Evolutionary conservation across 2,797 vertebrate genomes (phyloP), one percentile per base, ranked within the genome.

Genomic region (Enteromius unitaeniatus): DNA sequence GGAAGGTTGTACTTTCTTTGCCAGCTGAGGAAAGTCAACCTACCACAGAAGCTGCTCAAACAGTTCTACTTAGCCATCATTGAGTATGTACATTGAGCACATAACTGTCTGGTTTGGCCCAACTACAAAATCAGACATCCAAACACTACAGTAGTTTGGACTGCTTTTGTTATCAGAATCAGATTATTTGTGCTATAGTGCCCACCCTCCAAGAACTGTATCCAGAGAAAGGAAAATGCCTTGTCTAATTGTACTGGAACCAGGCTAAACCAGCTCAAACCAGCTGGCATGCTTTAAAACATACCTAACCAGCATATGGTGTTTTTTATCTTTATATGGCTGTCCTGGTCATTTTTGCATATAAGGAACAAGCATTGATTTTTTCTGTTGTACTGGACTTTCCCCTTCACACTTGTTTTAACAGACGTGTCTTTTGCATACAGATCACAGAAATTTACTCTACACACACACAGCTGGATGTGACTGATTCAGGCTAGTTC

Each of bases 341-440:
- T 64, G 60, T 13, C 8, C 6, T 3, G n/a, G 7, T 77, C 4
- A 17, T 21, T 7, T 69, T 78, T 47, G 23, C 67, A 80, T 70
- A 28, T 6, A 11, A 70, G 51, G 10, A 47, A 70, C 23, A 47
- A 14, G 21, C 55, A 55, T 42, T 82, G 47, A 76, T 82, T 75
- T 75, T 72, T 82, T 75, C 60, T 40, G 81, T 68, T 75, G 70
- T 23, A 13, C 42, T 75, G 47, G 23, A 76, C 60, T 40, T 74
- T 76, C 60, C 60, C 60, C 15, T 51, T 75, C 60, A 67, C 8
- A 40, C 9, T 82, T 67, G 23, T 53, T 83, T 76, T 55, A 53
- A 76, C 62, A 76, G n/a, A 65, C 17, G 4, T 51, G 40, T 45
- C 47, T 65, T 87, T 86, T 80, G 86, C 78, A 81, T 76, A 19